Base-by-base conservation (phyloP, 2,113 vertebrate genomes). In the Sapayoa aenigma region DNA sequence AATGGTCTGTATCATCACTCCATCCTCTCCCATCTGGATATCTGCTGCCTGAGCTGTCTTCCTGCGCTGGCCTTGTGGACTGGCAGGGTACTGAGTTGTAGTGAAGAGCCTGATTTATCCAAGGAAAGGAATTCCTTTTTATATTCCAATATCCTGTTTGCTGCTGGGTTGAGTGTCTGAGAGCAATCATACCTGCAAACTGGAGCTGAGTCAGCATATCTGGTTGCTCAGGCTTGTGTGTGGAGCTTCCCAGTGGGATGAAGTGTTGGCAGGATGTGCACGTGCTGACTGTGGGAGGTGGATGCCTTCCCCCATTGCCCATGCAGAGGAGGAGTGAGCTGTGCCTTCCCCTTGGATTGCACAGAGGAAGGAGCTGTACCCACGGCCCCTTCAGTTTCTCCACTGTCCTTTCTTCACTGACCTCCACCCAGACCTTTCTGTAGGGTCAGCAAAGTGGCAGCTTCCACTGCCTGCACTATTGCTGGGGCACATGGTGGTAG, bases 391-490 rank as follows among this genome's bases (percentile, higher is more conserved):
- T 49, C 37, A 53, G 31, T 53, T 35, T 55, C 25, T 42, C 23
- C 31, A 4, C 14, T 80, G n/a, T n/a, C n/a, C n/a, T n/a, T n/a
- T n/a, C n/a, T n/a, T n/a, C n/a, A n/a, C n/a, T n/a, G n/a, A n/a
- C n/a, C n/a, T n/a, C n/a, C n/a, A n/a, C n/a, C 37, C 1, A 2
- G 31, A 25, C 37, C 27, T 52, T 66, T n/a, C 49, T 69, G 37
- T 46, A 37, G n/a, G 53, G 23, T 56, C 69, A 82, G 79, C 46
- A 37, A 52, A 79, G 60, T 2, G 30, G 15, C 6, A 6, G 15
- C 44, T 42, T 87, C 79, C 0, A 1, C 21, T 59, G 44, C n/a
- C 28, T 20, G 41, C 24, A 14, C 53, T 0, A 1, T n/a, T 0
- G 1, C 37, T 74, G 68, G 33, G 31, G 59, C 35, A 10, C 1